phyloP scores from a whole-genome alignment of 2,797 vertebrate species.

The Sebastes cheni region DNA sequence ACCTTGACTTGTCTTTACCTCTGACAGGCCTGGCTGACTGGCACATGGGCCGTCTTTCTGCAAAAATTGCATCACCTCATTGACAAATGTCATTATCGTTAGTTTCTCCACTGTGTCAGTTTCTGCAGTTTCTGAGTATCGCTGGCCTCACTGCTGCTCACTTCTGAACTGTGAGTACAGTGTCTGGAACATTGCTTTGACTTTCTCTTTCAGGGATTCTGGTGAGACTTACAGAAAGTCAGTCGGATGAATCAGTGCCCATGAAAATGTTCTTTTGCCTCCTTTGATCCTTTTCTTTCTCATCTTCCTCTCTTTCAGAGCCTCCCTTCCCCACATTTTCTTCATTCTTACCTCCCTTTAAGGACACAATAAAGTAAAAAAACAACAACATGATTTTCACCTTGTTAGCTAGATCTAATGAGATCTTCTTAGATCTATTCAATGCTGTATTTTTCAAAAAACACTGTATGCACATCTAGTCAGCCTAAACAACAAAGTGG shows the following conservation, averaged over 20 bases:
- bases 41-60: background rate
- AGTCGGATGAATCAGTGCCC: background rate
- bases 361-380: background rate
- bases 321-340: background rate
- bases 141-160: background rate
- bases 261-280: slow-evolving; percentile 9
- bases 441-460: background rate
- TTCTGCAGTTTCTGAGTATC: background rate
- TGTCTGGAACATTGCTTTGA: slow-evolving; percentile 15
- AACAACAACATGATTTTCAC: background rate
- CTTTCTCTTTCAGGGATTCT: slow-evolving; percentile 26
- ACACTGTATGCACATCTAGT: background rate
- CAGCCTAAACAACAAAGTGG: background rate
- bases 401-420: background rate
- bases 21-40: background rate
- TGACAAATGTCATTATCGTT: slow-evolving; percentile 17
- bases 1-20: background rate
- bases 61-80: slow-evolving; percentile 13
- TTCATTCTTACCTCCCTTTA: background rate
- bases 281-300: slow-evolving; percentile 12
- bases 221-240: slow-evolving; percentile 25
- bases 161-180: background rate
- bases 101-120: background rate
- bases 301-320: background rate
- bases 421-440: background rate